phyloP scores from a whole-genome alignment of 1,140 invertebrate species.

The Listronotus bonariensis region DNA sequence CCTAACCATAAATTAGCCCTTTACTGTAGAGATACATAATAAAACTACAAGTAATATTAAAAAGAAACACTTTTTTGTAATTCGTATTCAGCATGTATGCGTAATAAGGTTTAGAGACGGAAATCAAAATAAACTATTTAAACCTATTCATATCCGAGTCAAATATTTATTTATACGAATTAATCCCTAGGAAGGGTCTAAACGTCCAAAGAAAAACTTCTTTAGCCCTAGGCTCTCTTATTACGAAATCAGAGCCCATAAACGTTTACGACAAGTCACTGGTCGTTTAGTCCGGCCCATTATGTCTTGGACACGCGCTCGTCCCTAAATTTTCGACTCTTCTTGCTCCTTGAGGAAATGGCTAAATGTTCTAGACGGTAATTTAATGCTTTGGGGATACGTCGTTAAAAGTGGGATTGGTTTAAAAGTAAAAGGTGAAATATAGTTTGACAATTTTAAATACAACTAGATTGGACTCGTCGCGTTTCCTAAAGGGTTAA shows the following conservation, averaged over 20 bases:
- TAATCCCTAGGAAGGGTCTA: slow-evolving; percentile 1
- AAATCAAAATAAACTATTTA: slow-evolving; percentile 3
- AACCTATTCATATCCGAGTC: neutral
- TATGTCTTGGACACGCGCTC: slow-evolving; percentile 4
- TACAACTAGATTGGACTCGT: no score
- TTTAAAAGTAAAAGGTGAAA: no score
- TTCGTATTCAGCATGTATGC: no score
- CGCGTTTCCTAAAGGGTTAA: no score
- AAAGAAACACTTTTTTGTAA: no score
- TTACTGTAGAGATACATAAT: no score
- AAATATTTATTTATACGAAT: slow-evolving; percentile 7
- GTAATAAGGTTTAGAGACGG: neutral
- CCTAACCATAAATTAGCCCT: no score
- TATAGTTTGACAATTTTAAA: no score
- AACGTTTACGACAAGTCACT: slow-evolving; percentile 8
- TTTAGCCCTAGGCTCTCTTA: slow-evolving; percentile 1
- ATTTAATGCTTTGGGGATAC: no score
- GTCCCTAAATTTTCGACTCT: slow-evolving; percentile 9
- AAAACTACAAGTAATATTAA: no score
- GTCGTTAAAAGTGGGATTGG: no score
- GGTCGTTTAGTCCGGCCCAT: slow-evolving; percentile 12
- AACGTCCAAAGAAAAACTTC: slow-evolving; percentile 6
- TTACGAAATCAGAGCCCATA: slow-evolving; percentile 13
- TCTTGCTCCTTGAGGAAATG: slow-evolving; percentile 10
- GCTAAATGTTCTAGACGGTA: neutral